phyloP scores from a whole-genome alignment of 1,140 invertebrate genomes.

The Ladona fulva region DNA sequence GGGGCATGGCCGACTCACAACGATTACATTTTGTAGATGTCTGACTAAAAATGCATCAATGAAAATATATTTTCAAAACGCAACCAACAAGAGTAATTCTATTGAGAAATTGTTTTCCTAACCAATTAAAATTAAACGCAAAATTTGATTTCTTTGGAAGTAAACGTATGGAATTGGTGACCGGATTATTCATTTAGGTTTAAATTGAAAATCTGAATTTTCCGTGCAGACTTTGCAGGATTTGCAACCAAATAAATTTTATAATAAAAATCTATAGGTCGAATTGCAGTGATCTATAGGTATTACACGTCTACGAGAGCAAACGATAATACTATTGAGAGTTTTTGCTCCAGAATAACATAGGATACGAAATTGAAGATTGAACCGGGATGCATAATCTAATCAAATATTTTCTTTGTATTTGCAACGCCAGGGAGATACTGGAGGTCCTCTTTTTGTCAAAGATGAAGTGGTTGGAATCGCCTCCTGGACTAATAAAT shows the following conservation, averaged over 20 bases:
- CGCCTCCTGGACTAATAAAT: conserved; percentile 30
- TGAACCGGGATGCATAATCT: no score
- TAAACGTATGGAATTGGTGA: not conserved
- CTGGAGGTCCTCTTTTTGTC: conserved; percentile 24
- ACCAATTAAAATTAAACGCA: not conserved
- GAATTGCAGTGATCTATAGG: no score
- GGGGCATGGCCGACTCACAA: not conserved
- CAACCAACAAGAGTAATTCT: not conserved
- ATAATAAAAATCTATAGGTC: no score
- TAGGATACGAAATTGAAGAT: no score
- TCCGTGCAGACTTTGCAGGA: not conserved
- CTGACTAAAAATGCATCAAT: not conserved
- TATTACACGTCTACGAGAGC: no score
- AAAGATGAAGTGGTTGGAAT: conserved; percentile 14
- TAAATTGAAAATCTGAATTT: not conserved
- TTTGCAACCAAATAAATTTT: not conserved
- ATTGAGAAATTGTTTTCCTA: not conserved
- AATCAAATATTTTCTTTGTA: not conserved
- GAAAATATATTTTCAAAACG: not conserved
- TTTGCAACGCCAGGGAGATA: conserved; percentile 23
- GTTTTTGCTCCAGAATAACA: no score
- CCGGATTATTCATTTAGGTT: not conserved
- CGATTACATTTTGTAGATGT: not conserved
- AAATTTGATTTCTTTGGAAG: not conserved
- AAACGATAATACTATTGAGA: no score